These are phyloP conservation scores for Chirona hameri DNA, from an alignment of 2,888 invertebrate genomes.

Conservation along the genomic window DNA sequence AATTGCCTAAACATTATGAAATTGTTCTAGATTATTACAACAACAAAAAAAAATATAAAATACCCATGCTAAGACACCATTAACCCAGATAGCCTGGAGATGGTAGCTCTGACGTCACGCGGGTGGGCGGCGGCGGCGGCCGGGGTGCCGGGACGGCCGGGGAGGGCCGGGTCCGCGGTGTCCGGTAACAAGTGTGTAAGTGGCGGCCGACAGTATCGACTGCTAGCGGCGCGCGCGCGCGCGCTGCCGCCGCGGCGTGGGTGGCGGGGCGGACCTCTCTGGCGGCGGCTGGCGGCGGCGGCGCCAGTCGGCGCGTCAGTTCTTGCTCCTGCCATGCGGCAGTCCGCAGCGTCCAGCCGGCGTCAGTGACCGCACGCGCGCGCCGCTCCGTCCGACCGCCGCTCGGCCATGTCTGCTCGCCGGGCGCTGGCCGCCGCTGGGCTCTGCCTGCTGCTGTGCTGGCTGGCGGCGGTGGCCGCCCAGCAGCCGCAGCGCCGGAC, in stretches of 20 bases:
- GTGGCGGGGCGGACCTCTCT: conserved; percentile 5
- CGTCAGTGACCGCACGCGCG: background rate
- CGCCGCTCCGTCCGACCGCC: background rate
- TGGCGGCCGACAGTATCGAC: background rate
- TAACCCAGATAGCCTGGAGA: no score
- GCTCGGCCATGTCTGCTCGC: background rate
- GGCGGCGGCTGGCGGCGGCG: background rate
- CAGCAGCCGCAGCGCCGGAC: background rate
- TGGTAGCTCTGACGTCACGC: no score
- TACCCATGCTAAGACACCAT: no score
- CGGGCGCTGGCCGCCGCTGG: conserved; percentile 3
- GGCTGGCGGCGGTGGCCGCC: background rate
- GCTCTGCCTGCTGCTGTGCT: conserved; percentile 7
- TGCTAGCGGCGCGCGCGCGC: background rate
- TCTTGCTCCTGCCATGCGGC: background rate
- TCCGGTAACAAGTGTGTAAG: conserved; percentile 12
- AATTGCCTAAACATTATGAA: no score
- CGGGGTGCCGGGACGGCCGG: no score
- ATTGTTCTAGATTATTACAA: no score
- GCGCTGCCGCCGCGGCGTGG: conserved; percentile 8
- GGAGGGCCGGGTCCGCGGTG: background rate
- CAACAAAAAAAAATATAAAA: no score
- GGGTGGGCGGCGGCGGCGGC: no score
- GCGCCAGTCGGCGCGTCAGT: conserved; percentile 6
- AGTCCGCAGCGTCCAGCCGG: background rate